Conservation (phyloP, 2,113 vertebrate genomes). For the Sigmodon hispidus region DNA sequence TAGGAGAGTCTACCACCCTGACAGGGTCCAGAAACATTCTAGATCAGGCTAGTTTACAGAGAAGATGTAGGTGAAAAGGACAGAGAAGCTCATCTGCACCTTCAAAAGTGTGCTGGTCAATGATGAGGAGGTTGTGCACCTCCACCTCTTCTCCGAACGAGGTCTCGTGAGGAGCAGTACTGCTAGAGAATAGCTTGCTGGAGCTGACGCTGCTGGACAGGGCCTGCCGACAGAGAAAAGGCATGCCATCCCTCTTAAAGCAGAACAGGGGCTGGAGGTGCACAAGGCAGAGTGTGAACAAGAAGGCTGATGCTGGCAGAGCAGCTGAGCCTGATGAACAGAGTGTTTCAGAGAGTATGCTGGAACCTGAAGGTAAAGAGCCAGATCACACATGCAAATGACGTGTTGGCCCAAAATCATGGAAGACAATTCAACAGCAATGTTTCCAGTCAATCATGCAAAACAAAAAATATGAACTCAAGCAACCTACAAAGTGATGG, state of each 20-base stretch:
- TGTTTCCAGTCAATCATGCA: background rate
- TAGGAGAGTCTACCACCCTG: background rate
- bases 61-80: rapidly evolving
- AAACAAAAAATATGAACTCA: background rate
- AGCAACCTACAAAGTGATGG: background rate
- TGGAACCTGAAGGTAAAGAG: background rate
- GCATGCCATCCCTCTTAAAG: background rate
- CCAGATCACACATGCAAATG: background rate
- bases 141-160: slow-evolving; percentile 98
- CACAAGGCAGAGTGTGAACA: background rate
- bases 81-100: slow-evolving; percentile 82
- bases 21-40: background rate
- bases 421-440: background rate
- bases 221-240: slow-evolving; percentile 85
- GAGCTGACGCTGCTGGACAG: slow-evolving; percentile 98
- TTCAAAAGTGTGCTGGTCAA: slow-evolving; percentile 99
- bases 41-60: background rate
- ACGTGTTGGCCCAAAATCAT: background rate
- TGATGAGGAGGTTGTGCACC: slow-evolving; percentile 98
- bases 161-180: slow-evolving; percentile 96
- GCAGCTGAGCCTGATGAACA: background rate
- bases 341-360: background rate
- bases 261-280: background rate
- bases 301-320: background rate
- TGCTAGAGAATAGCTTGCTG: slow-evolving; percentile 99